These are phyloP conservation scores for Leptinotarsa juncta DNA, from an alignment of 2,888 invertebrate genomes.

Conservation along the genomic window DNA sequence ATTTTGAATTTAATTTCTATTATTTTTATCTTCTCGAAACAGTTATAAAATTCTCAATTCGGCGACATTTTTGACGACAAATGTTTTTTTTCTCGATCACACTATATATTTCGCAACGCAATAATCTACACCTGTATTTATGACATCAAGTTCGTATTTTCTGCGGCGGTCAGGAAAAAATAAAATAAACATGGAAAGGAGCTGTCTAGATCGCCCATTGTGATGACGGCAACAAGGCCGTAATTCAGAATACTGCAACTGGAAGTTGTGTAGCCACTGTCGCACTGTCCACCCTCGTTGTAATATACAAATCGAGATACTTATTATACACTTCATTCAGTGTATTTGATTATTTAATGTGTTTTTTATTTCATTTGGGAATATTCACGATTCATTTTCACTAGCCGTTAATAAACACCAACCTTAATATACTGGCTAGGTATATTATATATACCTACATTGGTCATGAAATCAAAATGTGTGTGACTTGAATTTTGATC, in stretches of 20 bases:
- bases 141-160: slow-evolving; percentile 20
- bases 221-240: slow-evolving; percentile 39
- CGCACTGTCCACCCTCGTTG: slow-evolving; percentile 35
- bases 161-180: slow-evolving; percentile 21
- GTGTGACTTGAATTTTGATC: no score
- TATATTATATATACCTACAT: no score
- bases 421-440: no score
- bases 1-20: no score
- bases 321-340: background rate
- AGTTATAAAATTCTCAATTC: no score
- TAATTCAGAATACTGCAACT: slow-evolving; percentile 38
- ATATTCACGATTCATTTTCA: no score
- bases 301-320: slow-evolving; percentile 29
- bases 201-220: slow-evolving; percentile 41
- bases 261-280: slow-evolving; percentile 40
- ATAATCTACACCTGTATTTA: slow-evolving; percentile 22
- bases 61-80: no score
- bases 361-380: no score
- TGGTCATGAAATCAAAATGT: no score
- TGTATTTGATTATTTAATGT: no score
- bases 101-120: slow-evolving; percentile 15
- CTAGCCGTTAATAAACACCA: no score
- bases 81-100: background rate
- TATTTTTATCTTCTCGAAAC: no score
- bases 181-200: slow-evolving; percentile 34